These are phyloP conservation scores for Phengaris alcon DNA, from an alignment of 2,888 invertebrate genomes.

Conservation along the genomic window DNA sequence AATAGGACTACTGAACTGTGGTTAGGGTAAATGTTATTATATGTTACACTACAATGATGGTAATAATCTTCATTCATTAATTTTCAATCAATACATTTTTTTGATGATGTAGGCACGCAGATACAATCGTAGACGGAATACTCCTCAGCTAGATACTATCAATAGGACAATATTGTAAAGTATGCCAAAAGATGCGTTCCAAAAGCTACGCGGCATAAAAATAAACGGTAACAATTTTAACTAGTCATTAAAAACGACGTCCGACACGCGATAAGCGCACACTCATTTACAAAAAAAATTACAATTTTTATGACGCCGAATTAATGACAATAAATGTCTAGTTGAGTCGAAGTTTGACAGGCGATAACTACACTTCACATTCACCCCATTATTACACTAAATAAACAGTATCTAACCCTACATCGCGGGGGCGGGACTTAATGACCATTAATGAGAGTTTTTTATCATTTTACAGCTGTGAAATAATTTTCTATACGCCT, in stretches of 20 bases:
- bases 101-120: too few relatives aligned
- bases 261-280: conserved; percentile 15
- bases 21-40: neutral
- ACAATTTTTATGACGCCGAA: conserved; percentile 14
- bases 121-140: too few relatives aligned
- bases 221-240: conserved; percentile 15
- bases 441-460: conserved; percentile 78
- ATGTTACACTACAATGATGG: neutral
- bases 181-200: neutral
- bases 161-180: neutral
- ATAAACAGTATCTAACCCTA: conserved; percentile 70
- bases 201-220: neutral
- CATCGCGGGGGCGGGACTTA: conserved; percentile 73
- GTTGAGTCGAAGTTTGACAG: conserved; percentile 36
- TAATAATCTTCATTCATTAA: too few relatives aligned
- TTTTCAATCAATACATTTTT: too few relatives aligned
- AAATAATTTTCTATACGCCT: conserved; percentile 77
- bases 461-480: conserved; percentile 77
- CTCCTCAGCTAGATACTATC: too few relatives aligned
- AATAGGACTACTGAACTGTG: conserved; percentile 3
- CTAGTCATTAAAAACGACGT: conserved; percentile 18
- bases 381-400: conserved; percentile 61
- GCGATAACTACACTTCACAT: conserved; percentile 54
- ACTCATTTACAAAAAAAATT: conserved; percentile 16
- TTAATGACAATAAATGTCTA: conserved; percentile 25